These are phyloP conservation scores for Andrena bicolor DNA, from an alignment of 2,888 invertebrate genomes.

Conservation along the genomic window DNA sequence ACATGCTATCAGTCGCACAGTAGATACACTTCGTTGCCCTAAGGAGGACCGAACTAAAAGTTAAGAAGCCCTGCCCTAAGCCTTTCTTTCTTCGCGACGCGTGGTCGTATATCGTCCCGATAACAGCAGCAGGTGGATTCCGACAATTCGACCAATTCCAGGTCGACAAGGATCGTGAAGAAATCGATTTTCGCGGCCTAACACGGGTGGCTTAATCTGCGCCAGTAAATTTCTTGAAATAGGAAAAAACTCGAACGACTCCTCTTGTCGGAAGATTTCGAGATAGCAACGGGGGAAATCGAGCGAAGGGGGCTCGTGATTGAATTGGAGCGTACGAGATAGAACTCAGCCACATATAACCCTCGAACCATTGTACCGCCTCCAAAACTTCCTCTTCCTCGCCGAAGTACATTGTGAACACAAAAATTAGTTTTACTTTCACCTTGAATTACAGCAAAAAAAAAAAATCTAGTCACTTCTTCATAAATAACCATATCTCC, in stretches of 20 bases:
- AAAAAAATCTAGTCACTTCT: too few relatives aligned
- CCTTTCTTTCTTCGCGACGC: background rate
- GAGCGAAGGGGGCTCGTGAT: slow-evolving; percentile 40
- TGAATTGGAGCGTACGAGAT: slow-evolving; percentile 51
- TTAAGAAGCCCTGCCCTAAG: background rate
- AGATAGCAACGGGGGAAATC: slow-evolving; percentile 36
- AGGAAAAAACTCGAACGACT: slow-evolving; percentile 23
- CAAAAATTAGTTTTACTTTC: slow-evolving; percentile 10
- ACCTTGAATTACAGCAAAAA: too few relatives aligned
- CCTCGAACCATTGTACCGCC: background rate
- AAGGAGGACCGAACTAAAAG: background rate
- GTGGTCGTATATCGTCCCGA: slow-evolving; percentile 17
- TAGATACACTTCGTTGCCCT: background rate
- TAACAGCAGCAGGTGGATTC: slow-evolving; percentile 9
- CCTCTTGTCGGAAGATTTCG: slow-evolving; percentile 22
- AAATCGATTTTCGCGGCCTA: slow-evolving; percentile 36
- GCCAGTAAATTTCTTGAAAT: slow-evolving; percentile 34
- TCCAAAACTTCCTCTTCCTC: slow-evolving; percentile 3
- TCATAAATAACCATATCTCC: too few relatives aligned
- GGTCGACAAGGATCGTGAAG: background rate
- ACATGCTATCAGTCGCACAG: background rate
- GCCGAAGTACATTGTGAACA: background rate
- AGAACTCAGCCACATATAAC: slow-evolving; percentile 42
- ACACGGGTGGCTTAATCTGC: slow-evolving; percentile 33
- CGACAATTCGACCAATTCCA: slow-evolving; percentile 12